phyloP scores from a whole-genome alignment of 1,140 invertebrate species.

The Drosophila hydei region DNA sequence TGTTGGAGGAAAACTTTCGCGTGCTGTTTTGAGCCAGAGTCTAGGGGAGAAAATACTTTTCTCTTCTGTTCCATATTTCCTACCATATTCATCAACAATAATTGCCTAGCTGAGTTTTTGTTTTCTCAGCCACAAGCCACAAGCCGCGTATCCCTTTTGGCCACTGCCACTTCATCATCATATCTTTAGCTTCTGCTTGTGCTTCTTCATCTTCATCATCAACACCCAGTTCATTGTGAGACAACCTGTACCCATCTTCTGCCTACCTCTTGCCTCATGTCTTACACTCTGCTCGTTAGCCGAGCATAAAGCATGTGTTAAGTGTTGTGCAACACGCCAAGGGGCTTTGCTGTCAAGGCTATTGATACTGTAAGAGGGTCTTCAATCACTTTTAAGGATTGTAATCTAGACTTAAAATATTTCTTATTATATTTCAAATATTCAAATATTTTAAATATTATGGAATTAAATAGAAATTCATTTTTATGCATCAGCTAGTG shows the following conservation, averaged over 20 bases:
- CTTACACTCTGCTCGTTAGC: slow-evolving; percentile 1
- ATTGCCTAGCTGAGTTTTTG: slow-evolving; percentile 63
- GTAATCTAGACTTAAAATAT: neutral
- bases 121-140: slow-evolving; percentile 10
- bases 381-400: neutral
- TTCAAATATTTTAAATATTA: too few relatives aligned
- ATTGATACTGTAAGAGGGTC: neutral
- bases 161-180: slow-evolving; percentile 18
- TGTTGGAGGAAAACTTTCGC: slow-evolving; percentile 48
- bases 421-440: too few relatives aligned
- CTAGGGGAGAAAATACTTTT: neutral
- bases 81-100: slow-evolving; percentile 75
- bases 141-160: slow-evolving; percentile 24
- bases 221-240: slow-evolving; percentile 28
- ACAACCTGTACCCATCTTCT: slow-evolving; percentile 26
- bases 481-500: too few relatives aligned
- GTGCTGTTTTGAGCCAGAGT: slow-evolving; percentile 15
- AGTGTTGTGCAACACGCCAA: neutral
- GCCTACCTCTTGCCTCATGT: slow-evolving; percentile 10
- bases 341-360: too few relatives aligned
- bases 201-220: slow-evolving; percentile 16
- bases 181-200: neutral
- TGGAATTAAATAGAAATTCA: too few relatives aligned
- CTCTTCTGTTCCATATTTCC: slow-evolving; percentile 53
- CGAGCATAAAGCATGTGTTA: too few relatives aligned